These are phyloP conservation scores for Iguana delicatissima DNA, from an alignment of 2,797 vertebrate species.

Conservation along the genomic window DNA sequence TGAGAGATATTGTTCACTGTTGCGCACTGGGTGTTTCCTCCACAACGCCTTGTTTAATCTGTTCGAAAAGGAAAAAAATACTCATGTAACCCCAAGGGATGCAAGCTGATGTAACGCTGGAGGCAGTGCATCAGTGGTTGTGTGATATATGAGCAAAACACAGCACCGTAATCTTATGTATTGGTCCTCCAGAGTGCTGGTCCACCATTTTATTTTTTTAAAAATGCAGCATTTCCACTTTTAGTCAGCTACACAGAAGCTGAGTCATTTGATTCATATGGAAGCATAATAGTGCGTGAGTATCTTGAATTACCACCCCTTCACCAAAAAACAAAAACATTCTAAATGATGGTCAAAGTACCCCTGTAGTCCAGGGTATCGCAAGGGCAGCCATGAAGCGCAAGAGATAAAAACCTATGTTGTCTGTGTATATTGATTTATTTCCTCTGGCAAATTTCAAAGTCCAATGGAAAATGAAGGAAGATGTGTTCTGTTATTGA, in stretches of 20 bases:
- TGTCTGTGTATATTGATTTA: conserved; percentile 6
- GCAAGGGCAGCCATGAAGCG: background rate
- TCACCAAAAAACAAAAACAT: background rate
- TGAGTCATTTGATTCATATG: conserved; percentile 43
- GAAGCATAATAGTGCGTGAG: background rate
- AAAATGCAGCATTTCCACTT: conserved; percentile 29
- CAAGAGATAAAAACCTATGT: background rate
- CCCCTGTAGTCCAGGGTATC: background rate
- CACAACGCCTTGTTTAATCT: conserved; percentile 10
- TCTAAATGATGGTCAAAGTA: background rate
- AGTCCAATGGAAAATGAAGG: conserved; percentile 26
- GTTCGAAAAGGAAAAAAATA: background rate
- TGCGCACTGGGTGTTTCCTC: background rate
- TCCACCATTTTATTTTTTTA: too few species aligned
- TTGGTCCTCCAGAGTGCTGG: background rate
- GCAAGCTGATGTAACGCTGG: conserved; percentile 32
- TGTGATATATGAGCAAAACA: conserved; percentile 54
- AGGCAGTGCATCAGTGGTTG: conserved; percentile 19
- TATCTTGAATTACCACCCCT: conserved; percentile 26
- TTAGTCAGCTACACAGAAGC: conserved; percentile 31
- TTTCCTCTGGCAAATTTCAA: conserved; percentile 14
- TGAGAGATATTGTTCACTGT: conserved; percentile 21
- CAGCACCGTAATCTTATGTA: conserved; percentile 24
- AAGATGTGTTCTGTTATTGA: conserved; percentile 4
- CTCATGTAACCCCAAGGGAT: conserved; percentile 33